These are phyloP conservation scores for Silurus meridionalis DNA, from an alignment of 2,113 vertebrate species.

Conservation along the genomic window DNA sequence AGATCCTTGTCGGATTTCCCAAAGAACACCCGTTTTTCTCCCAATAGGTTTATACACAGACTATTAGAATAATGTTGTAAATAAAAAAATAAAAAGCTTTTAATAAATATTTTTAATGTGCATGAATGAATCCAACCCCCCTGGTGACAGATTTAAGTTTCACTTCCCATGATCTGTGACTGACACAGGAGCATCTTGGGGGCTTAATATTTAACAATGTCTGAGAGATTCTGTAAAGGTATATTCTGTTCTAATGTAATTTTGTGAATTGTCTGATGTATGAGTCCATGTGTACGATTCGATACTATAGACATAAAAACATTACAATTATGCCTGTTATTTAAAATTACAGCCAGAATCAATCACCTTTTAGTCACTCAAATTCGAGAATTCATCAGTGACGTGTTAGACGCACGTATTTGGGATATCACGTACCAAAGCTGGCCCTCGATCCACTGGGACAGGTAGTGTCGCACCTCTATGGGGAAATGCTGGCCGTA, in stretches of 20 bases:
- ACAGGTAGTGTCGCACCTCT: slow-evolving; percentile 95
- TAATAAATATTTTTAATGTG: no score
- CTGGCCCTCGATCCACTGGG: slow-evolving; percentile 95
- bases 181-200: no score
- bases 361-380: neutral
- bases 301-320: neutral
- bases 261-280: neutral
- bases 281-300: neutral
- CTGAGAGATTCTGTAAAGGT: no score
- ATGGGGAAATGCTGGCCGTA: slow-evolving; percentile 98
- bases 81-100: no score
- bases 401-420: neutral
- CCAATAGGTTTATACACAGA: no score
- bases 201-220: no score
- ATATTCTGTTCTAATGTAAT: neutral
- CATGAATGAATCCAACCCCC: no score
- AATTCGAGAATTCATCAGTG: neutral
- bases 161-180: no score
- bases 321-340: neutral
- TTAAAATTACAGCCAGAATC: neutral
- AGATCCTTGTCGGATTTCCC: no score
- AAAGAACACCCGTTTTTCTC: no score
- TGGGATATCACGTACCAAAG: slow-evolving; percentile 77
- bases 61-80: no score
- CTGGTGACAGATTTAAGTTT: no score